Evolutionary conservation across 2,888 invertebrate genomes (phyloP), one percentile per base, ranked within the genome.

Genomic region (Sinopyrophorus schimmeli): DNA sequence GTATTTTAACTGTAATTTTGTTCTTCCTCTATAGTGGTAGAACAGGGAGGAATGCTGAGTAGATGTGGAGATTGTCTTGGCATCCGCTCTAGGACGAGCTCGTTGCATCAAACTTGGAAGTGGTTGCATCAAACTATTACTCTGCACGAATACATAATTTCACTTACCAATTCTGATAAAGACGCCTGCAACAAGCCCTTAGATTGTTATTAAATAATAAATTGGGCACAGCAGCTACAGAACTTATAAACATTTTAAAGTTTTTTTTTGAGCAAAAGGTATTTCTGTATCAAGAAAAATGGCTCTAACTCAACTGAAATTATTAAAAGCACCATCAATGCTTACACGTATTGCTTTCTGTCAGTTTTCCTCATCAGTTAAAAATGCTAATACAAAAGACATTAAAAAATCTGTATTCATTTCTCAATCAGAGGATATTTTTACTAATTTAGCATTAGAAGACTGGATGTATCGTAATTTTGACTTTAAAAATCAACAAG

Each of bases 401-500:
- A 81, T 89, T 61, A 83, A 83, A 58, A 92, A 92, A 75, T 89
- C 90, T 1, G 92, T 95, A 27, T 91, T 91, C 65, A 89, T 96
- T 70, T 97, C 97, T 0, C 90, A 90, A 72, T 93, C 92, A 1
- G 84, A 83, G 53, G 89, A 96, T 70, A 87, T 99, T 58, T 94
- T 84, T 69, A 87, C 89, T 5, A 99, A 99, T 75, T 76, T 98
- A 65, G 97, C 98, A 2, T 74, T 98, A 46, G 98, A 99, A 74
- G 93, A 97, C 72, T 97, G 96, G 95, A 77, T 98, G 64, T 96
- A 94, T 74, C 83, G 82, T 42, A 89, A 95, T 68, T 86, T 84
- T 71, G 85, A 93, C 70, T 90, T 95, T 61, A 79, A 80, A 3
- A 81, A 87, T 50, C 88, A 89, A 67, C 89, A 92, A 71, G 80